Conservation (phyloP, 2,113 vertebrate species). For the Aphelocoma coerulescens region DNA sequence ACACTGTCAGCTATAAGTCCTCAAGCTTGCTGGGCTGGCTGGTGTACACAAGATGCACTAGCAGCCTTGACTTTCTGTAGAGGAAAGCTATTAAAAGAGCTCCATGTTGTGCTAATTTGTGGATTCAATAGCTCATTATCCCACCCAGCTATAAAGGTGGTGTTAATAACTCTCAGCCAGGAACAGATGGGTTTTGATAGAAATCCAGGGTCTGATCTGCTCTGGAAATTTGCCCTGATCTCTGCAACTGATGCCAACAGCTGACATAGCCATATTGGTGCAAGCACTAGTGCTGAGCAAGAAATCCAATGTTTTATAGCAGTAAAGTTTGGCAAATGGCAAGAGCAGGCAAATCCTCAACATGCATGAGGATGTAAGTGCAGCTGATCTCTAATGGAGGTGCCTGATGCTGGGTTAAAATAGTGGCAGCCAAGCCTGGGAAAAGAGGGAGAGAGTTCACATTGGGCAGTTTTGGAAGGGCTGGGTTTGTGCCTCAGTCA, state of each 20-base stretch:
- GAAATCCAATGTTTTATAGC: not conserved
- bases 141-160: not conserved
- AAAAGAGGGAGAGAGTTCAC: not conserved
- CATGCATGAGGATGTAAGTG: not conserved
- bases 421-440: not conserved
- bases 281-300: not conserved
- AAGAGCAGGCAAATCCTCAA: not conserved
- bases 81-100: not conserved
- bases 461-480: not conserved
- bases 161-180: not conserved
- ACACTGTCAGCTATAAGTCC: not conserved
- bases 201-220: slow-evolving; percentile 2
- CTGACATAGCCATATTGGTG: not conserved
- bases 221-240: slow-evolving; percentile 28
- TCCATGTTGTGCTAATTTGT: not conserved
- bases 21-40: not conserved
- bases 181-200: not conserved
- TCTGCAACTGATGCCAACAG: not conserved
- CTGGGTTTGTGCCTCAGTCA: not conserved
- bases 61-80: not conserved
- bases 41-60: not conserved
- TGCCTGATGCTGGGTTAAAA: not conserved
- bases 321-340: not conserved
- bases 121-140: not conserved
- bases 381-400: not conserved